Evolutionary conservation across 2,113 vertebrate species (phyloP), one percentile per base, ranked within the genome.

Genomic region (Pitta sordida): DNA sequence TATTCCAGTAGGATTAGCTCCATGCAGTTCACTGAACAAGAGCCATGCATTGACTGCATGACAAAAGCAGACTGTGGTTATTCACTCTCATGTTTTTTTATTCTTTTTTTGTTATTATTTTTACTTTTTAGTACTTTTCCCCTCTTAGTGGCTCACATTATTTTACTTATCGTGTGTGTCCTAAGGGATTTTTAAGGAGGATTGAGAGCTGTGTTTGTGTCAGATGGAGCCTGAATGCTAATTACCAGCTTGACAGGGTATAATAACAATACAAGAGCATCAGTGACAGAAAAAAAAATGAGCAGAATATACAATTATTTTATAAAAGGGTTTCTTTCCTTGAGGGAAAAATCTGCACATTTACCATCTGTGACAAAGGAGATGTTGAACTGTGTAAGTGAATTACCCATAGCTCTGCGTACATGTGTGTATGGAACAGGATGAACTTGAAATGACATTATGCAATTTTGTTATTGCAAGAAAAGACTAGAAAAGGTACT

Each of bases 401-500:
- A 96, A 97, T 98, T 97, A 97, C 51, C 68, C 82, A 51, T 65
- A 91, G 86, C 78, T 95, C 94, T 90, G 64, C 3, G 37, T 92
- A 86, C 89, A 70, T 90, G 93, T 96, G 81, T 92, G 86, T 91
- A 86, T 94, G 84, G 84, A 96, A 95, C 77, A 84, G 87, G 93
- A 95, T 97, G 96, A 96, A 97, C 96, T 96, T 96, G 93, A 97
- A 97, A 96, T 97, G 96, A 96, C 91, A 96, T 97, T 96, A 97
- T 94, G 53, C 93, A 92, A 96, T 97, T 97, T 95, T 93, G 74
- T 92, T 97, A 93, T 84, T 93, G 82, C 90, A 89, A 80, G 91
- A 91, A 96, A 87, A 87, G 56, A 83, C 88, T 93, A 91, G 91
- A 44, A 96, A 93, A 96, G 67, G 90, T 53, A 93, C 74, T 94